Conservation (phyloP, 2,797 vertebrate species). For the Chlorospingus semifuscus region DNA sequence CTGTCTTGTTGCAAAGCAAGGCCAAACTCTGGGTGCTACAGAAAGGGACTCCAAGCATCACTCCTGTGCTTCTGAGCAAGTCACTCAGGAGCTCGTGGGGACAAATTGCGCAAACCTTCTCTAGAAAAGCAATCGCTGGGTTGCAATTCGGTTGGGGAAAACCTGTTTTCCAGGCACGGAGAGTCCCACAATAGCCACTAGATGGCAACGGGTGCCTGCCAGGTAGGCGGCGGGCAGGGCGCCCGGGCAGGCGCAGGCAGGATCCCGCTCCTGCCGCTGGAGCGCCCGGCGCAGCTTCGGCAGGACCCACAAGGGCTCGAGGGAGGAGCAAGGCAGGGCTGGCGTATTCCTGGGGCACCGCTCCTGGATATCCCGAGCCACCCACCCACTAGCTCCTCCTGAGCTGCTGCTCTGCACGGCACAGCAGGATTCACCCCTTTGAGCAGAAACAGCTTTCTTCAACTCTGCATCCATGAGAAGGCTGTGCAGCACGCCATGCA, state of each 20-base stretch:
- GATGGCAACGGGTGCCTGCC: constrained; percentile 45
- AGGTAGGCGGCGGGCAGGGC: accelerated
- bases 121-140: neutral
- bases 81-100: neutral
- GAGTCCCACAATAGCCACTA: neutral
- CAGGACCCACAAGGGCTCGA: accelerated
- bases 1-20: neutral
- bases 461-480: accelerated
- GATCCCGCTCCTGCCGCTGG: accelerated
- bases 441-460: neutral
- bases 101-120: neutral
- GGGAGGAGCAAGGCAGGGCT: no score
- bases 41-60: neutral
- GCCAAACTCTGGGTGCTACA: neutral
- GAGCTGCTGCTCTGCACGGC: neutral
- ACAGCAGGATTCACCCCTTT: accelerated
- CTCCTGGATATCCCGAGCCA: neutral
- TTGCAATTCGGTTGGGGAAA: accelerated
- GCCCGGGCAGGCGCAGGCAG: accelerated
- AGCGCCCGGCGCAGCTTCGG: accelerated
- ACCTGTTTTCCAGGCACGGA: neutral
- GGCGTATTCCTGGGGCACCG: neutral
- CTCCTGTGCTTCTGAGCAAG: neutral
- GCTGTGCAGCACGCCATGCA: accelerated
- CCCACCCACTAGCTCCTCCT: neutral